phyloP scores from a whole-genome alignment of 2,888 invertebrate genomes.

The Leptinotarsa juncta region DNA sequence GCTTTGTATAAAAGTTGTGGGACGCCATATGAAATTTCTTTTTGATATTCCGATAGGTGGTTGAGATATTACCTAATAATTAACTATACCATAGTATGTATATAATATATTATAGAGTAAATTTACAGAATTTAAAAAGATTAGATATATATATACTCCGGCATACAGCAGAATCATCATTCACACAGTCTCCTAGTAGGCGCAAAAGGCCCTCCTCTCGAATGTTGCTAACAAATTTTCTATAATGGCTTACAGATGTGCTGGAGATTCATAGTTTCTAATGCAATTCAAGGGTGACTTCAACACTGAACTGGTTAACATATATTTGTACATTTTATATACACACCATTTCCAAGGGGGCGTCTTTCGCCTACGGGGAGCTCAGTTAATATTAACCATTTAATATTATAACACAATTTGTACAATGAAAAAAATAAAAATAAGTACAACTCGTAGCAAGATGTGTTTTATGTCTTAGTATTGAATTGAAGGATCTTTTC shows the following conservation, averaged over 20 bases:
- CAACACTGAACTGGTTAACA: slow-evolving; percentile 51
- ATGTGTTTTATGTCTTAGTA: slow-evolving; percentile 64
- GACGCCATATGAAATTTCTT: slow-evolving; percentile 64
- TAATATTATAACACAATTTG: slow-evolving; percentile 73
- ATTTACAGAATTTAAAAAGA: slow-evolving; percentile 67
- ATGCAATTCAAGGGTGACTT: slow-evolving; percentile 46
- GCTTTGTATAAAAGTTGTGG: slow-evolving; percentile 65
- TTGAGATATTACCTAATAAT: slow-evolving; percentile 63
- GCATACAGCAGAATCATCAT: slow-evolving; percentile 63
- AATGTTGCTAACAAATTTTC: slow-evolving; percentile 25
- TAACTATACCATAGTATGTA: slow-evolving; percentile 65
- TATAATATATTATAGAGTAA: slow-evolving; percentile 66
- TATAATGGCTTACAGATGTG: slow-evolving; percentile 44
- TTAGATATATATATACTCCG: slow-evolving; percentile 64
- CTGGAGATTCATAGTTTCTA: slow-evolving; percentile 54
- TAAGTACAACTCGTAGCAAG: slow-evolving; percentile 79
- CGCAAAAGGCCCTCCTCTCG: slow-evolving; percentile 43
- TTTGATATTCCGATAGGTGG: slow-evolving; percentile 60
- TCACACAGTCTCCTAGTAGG: slow-evolving; percentile 60
- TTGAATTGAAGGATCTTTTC: slow-evolving; percentile 42
- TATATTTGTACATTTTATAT: slow-evolving; percentile 55
- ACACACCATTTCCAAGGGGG: slow-evolving; percentile 29
- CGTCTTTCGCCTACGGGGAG: slow-evolving; percentile 56
- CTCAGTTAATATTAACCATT: slow-evolving; percentile 59
- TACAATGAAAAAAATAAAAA: slow-evolving; percentile 72